Evolutionary conservation across 2,797 vertebrate genomes (phyloP).

Genomic region (Intellagama lesueurii): DNA sequence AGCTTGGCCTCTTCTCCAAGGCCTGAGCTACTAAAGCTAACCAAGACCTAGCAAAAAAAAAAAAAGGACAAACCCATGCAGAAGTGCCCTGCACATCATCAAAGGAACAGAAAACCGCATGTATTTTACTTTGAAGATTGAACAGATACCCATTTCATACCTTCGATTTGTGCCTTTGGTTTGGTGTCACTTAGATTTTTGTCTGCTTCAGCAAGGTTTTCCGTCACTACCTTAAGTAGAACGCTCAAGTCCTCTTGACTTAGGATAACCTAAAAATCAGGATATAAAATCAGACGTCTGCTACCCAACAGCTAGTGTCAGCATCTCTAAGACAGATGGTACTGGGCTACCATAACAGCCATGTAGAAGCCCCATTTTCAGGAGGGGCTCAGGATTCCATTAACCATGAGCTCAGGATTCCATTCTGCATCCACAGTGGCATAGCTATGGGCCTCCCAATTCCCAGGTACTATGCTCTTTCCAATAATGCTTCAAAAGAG

Average conservation of each 20-base stretch:
- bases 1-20: not conserved
- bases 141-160: conserved; percentile 67
- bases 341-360: too few species aligned
- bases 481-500: not conserved
- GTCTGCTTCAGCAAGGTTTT: conserved; percentile 91
- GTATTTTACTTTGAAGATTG: not conserved
- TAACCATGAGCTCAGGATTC: too few species aligned
- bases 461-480: not conserved
- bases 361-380: not conserved
- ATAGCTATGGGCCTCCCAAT: too few species aligned
- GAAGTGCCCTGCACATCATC: not conserved
- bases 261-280: conserved; percentile 83
- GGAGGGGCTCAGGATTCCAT: not conserved
- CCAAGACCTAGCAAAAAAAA: not conserved
- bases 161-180: conserved; percentile 70
- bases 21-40: not conserved
- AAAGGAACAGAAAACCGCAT: not conserved
- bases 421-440: not conserved
- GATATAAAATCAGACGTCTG: not conserved
- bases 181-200: conserved; percentile 67
- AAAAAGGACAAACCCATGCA: not conserved
- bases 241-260: conserved; percentile 91
- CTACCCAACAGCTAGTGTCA: too few species aligned
- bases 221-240: conserved; percentile 88
- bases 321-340: too few species aligned